Percentiles rank a stretch among this genome's conserved stretches.
These are phyloP conservation scores for Drosophila hamatofila DNA, from an alignment of 2,888 invertebrate genomes.

Conservation along the genomic window DNA sequence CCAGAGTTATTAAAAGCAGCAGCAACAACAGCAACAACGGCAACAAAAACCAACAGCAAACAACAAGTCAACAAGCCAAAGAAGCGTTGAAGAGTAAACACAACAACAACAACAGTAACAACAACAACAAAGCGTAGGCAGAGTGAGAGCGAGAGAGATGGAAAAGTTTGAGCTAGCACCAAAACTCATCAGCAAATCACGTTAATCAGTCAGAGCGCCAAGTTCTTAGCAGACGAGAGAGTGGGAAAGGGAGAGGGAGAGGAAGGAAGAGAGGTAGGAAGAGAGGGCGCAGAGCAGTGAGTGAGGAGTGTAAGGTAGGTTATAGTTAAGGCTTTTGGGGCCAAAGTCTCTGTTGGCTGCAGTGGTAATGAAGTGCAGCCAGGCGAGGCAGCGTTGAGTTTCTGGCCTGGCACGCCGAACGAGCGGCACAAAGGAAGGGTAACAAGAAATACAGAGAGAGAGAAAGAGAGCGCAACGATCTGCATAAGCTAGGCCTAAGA, in stretches of 20 bases:
- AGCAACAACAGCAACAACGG: constrained; percentile 31
- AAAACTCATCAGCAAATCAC: constrained; percentile 70
- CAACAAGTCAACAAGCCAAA: constrained; percentile 64
- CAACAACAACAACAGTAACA: constrained; percentile 37
- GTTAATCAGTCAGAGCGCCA: constrained; percentile 63
- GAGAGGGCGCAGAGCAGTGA: not conserved
- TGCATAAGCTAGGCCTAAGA: constrained; percentile 2
- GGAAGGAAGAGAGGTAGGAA: not conserved
- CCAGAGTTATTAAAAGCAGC: constrained; percentile 63
- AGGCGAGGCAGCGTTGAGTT: constrained; percentile 34
- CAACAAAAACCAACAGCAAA: constrained; percentile 38
- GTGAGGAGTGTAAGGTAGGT: constrained; percentile 14
- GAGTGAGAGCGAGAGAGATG: not conserved
- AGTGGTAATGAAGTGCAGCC: constrained; percentile 58
- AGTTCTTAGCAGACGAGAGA: constrained; percentile 27
- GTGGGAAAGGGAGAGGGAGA: too few relatives aligned
- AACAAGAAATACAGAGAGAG: too few relatives aligned
- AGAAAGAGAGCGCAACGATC: constrained; percentile 17
- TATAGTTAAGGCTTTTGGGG: constrained; percentile 52
- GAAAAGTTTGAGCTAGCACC: constrained; percentile 50
- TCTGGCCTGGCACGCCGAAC: too few relatives aligned
- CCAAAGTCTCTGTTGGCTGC: constrained; percentile 45
- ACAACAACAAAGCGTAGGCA: not conserved
- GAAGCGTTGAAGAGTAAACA: constrained; percentile 67
- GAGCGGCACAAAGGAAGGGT: too few relatives aligned